Percentiles rank a stretch among this genome's conserved stretches.
These are phyloP conservation scores for Esox masquinongy DNA, from an alignment of 2,797 vertebrate genomes.

Conservation along the genomic window DNA sequence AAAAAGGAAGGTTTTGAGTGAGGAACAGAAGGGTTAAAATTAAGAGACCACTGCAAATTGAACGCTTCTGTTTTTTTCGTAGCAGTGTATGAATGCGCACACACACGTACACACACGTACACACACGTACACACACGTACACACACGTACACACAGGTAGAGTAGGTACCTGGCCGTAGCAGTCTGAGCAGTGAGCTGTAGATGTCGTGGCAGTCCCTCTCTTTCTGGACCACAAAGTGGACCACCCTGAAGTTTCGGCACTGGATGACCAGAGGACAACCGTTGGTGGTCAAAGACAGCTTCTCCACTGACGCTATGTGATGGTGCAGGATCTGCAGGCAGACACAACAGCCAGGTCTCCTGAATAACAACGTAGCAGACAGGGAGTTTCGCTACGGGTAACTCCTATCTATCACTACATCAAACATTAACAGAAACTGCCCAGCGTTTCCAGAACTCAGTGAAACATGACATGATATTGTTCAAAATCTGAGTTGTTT, in stretches of 20 bases:
- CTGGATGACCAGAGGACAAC: slow-evolving; percentile 94
- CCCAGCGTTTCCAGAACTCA: too few species aligned
- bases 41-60: too few species aligned
- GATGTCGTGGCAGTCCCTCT: slow-evolving; percentile 95
- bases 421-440: too few species aligned
- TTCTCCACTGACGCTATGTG: slow-evolving; percentile 96
- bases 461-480: too few species aligned
- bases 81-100: too few species aligned
- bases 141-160: background rate
- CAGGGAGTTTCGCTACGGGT: background rate
- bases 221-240: slow-evolving; percentile 91
- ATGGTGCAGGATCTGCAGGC: slow-evolving; percentile 90
- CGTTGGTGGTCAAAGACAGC: slow-evolving; percentile 89
- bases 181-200: slow-evolving; percentile 95
- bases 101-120: background rate
- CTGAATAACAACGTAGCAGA: background rate
- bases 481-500: too few species aligned
- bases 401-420: too few species aligned
- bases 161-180: slow-evolving; percentile 82
- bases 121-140: background rate
- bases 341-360: background rate
- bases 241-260: slow-evolving; percentile 95
- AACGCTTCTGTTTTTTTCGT: too few species aligned
- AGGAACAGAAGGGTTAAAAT: too few species aligned
- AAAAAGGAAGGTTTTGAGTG: too few species aligned